Conservation (phyloP, 2,888 invertebrate species). For the Yponomeuta plumbellus region DNA sequence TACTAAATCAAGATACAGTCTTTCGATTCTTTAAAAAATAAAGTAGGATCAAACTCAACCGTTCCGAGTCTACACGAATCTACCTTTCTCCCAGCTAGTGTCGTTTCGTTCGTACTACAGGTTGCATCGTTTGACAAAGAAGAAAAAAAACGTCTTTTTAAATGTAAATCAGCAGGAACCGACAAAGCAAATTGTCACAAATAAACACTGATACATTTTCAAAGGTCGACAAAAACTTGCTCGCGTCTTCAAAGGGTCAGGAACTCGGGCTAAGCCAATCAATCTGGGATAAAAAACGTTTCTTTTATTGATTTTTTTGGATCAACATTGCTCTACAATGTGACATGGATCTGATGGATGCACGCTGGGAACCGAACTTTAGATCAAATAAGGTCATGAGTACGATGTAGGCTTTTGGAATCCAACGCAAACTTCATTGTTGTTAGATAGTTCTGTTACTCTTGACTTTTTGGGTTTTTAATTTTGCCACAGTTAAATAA, state of each 20-base stretch:
- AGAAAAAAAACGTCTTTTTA: slow-evolving; percentile 63
- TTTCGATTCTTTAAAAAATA: not conserved
- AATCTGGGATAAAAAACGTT: slow-evolving; percentile 68
- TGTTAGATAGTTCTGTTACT: not conserved
- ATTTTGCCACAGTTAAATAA: too few species aligned
- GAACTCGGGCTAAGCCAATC: slow-evolving; percentile 70
- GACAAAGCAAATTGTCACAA: slow-evolving; percentile 78
- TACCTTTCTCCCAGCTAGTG: slow-evolving; percentile 53
- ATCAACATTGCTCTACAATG: slow-evolving; percentile 38
- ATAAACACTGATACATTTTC: slow-evolving; percentile 73
- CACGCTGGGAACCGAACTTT: slow-evolving; percentile 41
- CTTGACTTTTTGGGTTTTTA: too few species aligned
- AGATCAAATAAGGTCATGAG: slow-evolving; percentile 1
- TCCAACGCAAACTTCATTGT: not conserved
- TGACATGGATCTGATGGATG: slow-evolving; percentile 59
- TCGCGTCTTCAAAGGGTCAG: slow-evolving; percentile 68
- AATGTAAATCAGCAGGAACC: slow-evolving; percentile 73
- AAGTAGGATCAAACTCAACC: not conserved
- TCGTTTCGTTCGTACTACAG: slow-evolving; percentile 72
- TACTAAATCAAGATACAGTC: not conserved
- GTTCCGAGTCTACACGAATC: not conserved
- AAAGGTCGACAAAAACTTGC: slow-evolving; percentile 62
- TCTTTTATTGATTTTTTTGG: slow-evolving; percentile 62
- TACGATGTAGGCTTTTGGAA: not conserved
- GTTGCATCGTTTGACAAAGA: slow-evolving; percentile 49